phyloP scores from a whole-genome alignment of 2,113 vertebrate genomes.

The Strix aluco region DNA sequence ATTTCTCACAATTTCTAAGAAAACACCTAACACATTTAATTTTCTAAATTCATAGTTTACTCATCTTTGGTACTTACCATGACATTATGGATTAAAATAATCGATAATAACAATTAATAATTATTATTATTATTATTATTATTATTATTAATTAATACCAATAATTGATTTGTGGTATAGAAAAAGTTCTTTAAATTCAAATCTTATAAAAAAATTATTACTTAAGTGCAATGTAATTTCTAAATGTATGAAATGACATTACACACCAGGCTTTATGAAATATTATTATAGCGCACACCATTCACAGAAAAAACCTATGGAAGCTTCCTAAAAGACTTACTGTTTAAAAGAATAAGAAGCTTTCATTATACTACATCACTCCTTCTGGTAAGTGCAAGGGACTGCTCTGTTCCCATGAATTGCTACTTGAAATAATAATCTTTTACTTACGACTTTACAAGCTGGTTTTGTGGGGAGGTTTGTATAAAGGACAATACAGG shows the following conservation, averaged over 20 bases:
- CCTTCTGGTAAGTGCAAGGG: background rate
- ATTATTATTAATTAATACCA: background rate
- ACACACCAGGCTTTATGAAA: background rate
- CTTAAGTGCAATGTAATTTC: background rate
- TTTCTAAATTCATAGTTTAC: background rate
- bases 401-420: background rate
- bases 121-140: background rate
- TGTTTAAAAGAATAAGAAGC: background rate
- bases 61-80: background rate
- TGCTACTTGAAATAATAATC: background rate
- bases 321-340: background rate
- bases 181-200: background rate
- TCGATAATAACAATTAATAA: background rate
- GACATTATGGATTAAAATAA: background rate
- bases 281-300: background rate
- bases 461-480: background rate
- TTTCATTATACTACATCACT: background rate
- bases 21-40: background rate
- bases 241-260: background rate
- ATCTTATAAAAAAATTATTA: background rate
- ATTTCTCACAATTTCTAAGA: background rate
- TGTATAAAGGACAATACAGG: background rate
- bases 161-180: background rate
- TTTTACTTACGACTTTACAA: background rate
- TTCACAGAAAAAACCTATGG: background rate